These are phyloP conservation scores for Lasioglossum villosulum DNA, from an alignment of 2,888 invertebrate genomes.

Conservation along the genomic window DNA sequence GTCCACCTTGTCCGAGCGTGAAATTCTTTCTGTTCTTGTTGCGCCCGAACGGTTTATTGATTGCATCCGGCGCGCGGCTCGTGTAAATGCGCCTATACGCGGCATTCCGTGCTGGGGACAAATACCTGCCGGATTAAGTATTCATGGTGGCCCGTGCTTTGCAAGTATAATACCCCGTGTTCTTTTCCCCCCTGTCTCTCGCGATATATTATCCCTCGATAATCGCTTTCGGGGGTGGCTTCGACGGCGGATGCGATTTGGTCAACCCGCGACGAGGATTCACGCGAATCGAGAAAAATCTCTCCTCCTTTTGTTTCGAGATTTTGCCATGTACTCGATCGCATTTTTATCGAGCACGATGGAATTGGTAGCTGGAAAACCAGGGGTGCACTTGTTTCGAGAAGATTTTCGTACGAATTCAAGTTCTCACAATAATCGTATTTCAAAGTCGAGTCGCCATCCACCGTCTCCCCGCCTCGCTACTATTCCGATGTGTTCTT, in stretches of 20 bases:
- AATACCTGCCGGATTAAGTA: conserved; percentile 44
- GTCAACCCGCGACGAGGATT: background rate
- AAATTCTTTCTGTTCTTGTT: conserved; percentile 10
- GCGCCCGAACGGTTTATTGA: conserved; percentile 26
- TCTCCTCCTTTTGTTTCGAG: background rate
- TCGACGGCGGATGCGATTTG: background rate
- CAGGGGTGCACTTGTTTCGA: background rate
- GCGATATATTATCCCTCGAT: conserved; percentile 17
- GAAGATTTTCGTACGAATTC: background rate
- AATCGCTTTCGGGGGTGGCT: background rate
- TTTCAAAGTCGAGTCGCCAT: background rate
- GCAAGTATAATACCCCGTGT: conserved; percentile 36
- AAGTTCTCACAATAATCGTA: background rate
- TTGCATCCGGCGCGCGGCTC: conserved; percentile 19
- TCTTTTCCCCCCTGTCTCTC: background rate
- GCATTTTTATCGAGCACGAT: background rate
- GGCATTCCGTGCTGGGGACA: conserved; percentile 30
- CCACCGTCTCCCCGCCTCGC: background rate
- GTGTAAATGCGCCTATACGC: conserved; percentile 1
- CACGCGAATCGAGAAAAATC: background rate
- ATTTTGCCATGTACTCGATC: background rate
- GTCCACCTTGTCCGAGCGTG: conserved; percentile 27
- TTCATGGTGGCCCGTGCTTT: conserved; percentile 26
- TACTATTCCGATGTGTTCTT: background rate
- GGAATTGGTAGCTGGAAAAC: background rate